phyloP scores from a whole-genome alignment of 2,888 invertebrate species.

The Cheilosia scutellata region DNA sequence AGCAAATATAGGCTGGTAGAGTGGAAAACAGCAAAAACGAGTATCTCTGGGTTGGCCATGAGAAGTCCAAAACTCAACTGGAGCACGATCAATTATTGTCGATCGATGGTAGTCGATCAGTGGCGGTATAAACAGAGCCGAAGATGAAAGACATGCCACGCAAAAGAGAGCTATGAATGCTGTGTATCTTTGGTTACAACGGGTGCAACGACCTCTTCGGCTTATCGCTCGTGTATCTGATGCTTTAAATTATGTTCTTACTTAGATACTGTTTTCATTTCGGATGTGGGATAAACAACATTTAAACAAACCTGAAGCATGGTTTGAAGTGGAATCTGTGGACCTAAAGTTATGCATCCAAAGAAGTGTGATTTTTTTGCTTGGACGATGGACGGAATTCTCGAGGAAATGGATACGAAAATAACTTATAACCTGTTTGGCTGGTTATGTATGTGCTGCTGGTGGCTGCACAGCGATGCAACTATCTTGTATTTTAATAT shows the following conservation, averaged over 20 bases:
- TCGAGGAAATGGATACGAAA: conserved; percentile 45
- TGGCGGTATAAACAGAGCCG: background rate
- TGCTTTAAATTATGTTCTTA: conserved; percentile 31
- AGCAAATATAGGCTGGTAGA: background rate
- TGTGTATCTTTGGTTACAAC: conserved; percentile 1
- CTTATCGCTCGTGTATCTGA: conserved; percentile 17
- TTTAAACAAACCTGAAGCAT: background rate
- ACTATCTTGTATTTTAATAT: conserved; percentile 10
- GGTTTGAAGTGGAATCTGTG: background rate
- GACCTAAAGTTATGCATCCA: conserved; percentile 37
- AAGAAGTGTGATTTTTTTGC: conserved; percentile 12
- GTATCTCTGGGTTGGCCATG: background rate
- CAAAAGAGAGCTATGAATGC: background rate
- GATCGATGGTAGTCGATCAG: background rate
- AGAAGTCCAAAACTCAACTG: conserved; percentile 5
- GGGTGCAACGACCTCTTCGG: conserved; percentile 34
- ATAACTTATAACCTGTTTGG: conserved; percentile 46
- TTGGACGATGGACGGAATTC: conserved; percentile 23
- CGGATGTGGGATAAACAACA: background rate
- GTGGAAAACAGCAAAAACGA: background rate
- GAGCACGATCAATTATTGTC: conserved; percentile 17
- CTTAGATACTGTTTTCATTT: conserved; percentile 18
- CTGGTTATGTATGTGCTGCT: background rate
- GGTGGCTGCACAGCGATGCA: background rate
- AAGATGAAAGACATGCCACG: conserved; percentile 1